Evolutionary conservation across 2,797 vertebrate genomes (phyloP).

Genomic region (Psittacula derbiana): DNA sequence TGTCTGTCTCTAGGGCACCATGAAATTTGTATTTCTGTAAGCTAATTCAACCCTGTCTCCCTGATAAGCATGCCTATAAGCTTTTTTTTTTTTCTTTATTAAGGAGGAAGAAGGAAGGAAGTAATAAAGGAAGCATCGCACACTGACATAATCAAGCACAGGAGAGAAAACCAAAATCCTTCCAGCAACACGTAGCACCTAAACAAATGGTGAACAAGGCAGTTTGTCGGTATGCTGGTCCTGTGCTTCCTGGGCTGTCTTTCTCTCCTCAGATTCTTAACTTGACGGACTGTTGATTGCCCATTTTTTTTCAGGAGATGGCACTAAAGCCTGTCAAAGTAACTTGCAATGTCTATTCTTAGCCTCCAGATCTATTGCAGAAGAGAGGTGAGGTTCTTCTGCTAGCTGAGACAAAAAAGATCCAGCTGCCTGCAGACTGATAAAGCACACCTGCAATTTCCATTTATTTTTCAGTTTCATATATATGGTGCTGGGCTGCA

Average conservation of each 20-base stretch:
- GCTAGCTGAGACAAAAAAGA: neutral
- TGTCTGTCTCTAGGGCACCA: neutral
- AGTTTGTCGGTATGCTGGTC: neutral
- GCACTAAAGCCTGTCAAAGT: slow-evolving; percentile 2
- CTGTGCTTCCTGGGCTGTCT: neutral
- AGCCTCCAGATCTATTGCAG: neutral
- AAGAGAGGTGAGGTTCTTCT: neutral
- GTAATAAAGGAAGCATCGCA: neutral
- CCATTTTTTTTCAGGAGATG: neutral
- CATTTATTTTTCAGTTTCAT: slow-evolving; percentile 48
- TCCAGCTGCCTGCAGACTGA: slow-evolving; percentile 25
- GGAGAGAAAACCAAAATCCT: neutral
- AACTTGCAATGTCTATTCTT: neutral
- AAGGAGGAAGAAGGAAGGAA: neutral
- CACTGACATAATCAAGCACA: neutral
- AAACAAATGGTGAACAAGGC: slow-evolving; percentile 14
- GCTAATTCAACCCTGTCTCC: neutral
- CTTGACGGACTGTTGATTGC: neutral
- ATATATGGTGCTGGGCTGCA: neutral
- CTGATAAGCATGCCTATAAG: neutral
- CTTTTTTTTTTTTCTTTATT: neutral
- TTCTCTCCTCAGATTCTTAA: slow-evolving; percentile 29
- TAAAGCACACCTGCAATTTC: slow-evolving; percentile 25
- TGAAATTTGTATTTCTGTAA: neutral
- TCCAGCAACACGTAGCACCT: neutral